Evolutionary conservation across 2,888 invertebrate species (phyloP), one percentile per base, ranked within the genome.

Genomic region (Chloromyia formosa): DNA sequence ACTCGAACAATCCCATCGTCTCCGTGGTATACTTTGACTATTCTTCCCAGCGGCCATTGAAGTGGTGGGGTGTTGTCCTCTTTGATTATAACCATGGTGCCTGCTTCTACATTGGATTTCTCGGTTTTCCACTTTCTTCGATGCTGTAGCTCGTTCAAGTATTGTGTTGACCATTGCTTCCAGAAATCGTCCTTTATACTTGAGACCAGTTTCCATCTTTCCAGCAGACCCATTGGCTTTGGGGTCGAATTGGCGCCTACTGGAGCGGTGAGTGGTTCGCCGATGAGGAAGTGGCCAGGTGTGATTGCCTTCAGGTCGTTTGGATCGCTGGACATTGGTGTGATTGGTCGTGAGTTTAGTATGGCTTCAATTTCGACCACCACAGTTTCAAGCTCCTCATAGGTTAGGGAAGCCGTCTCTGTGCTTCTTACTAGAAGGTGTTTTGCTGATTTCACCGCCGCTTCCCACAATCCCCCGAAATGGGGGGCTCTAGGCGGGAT

Each of bases 381-480:
- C 27, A 35, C 3, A 35, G 27, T 35, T 4, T 35, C 7, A 7
- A 35, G 27, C 3, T 2, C 27, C 3, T 35, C 3, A 7, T 35
- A 35, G 27, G 2, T 80, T 10, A 81, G 72, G n/a, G 62, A 75
- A 10, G 60, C 14, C 12, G 23, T 35, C 14, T 12, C 18, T 4
- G 23, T 14, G 3, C 10, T 27, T 0, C 40, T 10, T 12, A 27
- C 14, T 23, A 64, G 40, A 27, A 27, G 27, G 1, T 35, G 66
- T 68, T 78, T 78, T 16, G 77, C 61, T 1, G 76, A 76, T 42
- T 78, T 35, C 27, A 2, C 27, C 27, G 27, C 27, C 3, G 27
- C 27, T 7, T 35, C 27, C 27, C 27, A 35, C 78, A 7, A 77
- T 77, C 9, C 76, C 77, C 0, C 78, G 18, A 4, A 7, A 35